phyloP scores from a whole-genome alignment of 2,888 invertebrate genomes.

The Bombylius major region DNA sequence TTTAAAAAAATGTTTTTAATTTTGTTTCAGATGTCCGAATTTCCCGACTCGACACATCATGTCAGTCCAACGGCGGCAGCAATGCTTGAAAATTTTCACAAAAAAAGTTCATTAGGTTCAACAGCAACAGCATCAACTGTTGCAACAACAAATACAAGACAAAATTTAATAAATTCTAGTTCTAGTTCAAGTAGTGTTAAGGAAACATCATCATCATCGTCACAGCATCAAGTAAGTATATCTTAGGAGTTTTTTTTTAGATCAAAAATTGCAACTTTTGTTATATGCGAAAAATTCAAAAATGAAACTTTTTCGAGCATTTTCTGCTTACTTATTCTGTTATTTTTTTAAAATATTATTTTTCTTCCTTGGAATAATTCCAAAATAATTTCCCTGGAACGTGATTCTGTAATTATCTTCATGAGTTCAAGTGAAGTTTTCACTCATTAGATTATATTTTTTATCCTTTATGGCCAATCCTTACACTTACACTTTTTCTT shows the following conservation, averaged over 20 bases:
- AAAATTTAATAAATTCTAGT: constrained; percentile 32
- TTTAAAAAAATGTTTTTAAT: not conserved
- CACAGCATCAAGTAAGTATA: constrained; percentile 31
- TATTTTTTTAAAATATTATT: no score
- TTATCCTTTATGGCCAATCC: no score
- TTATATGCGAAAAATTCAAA: no score
- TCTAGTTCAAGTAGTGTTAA: constrained; percentile 34
- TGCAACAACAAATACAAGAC: constrained; percentile 35
- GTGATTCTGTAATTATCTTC: no score
- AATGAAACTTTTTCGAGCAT: no score
- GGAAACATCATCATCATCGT: constrained; percentile 33
- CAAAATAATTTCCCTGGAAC: no score
- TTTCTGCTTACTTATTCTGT: no score
- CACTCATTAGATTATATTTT: no score
- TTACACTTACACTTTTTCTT: no score
- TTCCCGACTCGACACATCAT: constrained; percentile 35
- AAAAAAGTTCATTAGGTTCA: constrained; percentile 39
- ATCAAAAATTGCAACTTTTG: constrained; percentile 7
- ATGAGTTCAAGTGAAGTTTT: no score
- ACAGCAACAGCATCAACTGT: constrained; percentile 13
- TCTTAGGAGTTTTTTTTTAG: not conserved
- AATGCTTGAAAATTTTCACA: constrained; percentile 61
- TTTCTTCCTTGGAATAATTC: no score
- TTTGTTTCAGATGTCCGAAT: constrained; percentile 34
- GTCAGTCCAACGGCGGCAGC: constrained; percentile 46